Evolutionary conservation across 2,888 invertebrate genomes (phyloP), one percentile per base, ranked within the genome.

Genomic region (Machimus atricapillus): DNA sequence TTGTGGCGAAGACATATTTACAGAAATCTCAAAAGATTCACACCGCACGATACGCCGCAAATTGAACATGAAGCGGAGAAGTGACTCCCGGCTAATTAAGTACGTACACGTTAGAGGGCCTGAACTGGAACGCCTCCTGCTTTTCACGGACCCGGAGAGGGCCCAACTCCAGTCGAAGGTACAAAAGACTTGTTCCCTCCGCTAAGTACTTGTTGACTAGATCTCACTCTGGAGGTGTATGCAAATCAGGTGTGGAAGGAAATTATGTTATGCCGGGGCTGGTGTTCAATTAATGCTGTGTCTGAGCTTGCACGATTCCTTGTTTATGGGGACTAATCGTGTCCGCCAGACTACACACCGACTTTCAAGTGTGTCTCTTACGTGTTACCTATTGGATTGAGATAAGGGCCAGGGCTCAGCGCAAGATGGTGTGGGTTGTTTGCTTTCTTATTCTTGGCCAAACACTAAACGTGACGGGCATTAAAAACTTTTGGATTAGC

Each of bases 161-260:
- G 73, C 23, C 66, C 58, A 83, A 4, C 46, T 79, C 52, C 81
- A 81, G 81, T 56, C 4, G 73, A 74, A 46, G 66, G 79, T 73
- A 46, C 77, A 86, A 83, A 82, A 73, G 85, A 76, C 76, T 81
- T 87, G 87, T 83, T 58, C 74, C 87, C 82, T 46, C 37, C 74
- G 78, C 82, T 88, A 82, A 88, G 73, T 88, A 87, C 88, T 85
- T 88, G 87, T 86, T 82, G 82, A 87, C 85, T 87, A 73, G 82
- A 85, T 85, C 77, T 79, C 82, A 34, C 81, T 85, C 87, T 82
- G 87, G 78, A 86, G 87, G 88, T 86, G 88, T 87, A 88, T 88
- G 88, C 88, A 88, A 88, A 88, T 88, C 88, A 87, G 88, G 88
- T 88, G 88, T 88, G 86, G 88, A 88, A 86, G 56, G 85, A 87